These are phyloP conservation scores for Halcyon leucocephala DNA, from an alignment of 2,797 vertebrate species.

Conservation along the genomic window DNA sequence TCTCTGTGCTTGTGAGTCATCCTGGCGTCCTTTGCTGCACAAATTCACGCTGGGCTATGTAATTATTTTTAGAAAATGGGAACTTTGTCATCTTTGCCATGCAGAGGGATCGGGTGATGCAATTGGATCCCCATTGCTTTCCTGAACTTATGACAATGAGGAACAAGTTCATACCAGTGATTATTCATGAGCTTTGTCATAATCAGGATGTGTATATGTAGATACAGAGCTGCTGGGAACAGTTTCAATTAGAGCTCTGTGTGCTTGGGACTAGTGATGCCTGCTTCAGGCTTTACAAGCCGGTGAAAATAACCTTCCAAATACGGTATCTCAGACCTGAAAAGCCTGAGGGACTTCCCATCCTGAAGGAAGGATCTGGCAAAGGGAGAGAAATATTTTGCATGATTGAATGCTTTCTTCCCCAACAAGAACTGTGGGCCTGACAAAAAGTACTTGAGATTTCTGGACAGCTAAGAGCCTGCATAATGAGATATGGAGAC, in stretches of 20 bases:
- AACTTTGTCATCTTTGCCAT: conserved; percentile 70
- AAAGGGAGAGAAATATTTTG: neutral
- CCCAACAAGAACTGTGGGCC: neutral
- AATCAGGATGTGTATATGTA: conserved; percentile 71
- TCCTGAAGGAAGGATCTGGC: conserved; percentile 17
- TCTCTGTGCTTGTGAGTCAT: conserved; percentile 54
- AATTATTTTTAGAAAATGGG: conserved; percentile 71
- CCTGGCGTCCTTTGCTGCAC: conserved; percentile 29
- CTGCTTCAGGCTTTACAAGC: conserved; percentile 28
- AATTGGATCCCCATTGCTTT: conserved; percentile 66
- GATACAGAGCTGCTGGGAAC: conserved; percentile 47
- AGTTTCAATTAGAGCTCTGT: conserved; percentile 55
- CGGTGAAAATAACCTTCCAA: conserved; percentile 43
- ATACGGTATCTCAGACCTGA: neutral
- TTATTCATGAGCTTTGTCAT: conserved; percentile 72
- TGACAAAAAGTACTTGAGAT: conserved; percentile 22
- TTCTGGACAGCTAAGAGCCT: neutral
- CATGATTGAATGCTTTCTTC: neutral
- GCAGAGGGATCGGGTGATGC: conserved; percentile 36
- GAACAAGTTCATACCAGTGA: conserved; percentile 62
- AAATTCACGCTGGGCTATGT: conserved; percentile 62
- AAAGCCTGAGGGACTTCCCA: conserved; percentile 8
- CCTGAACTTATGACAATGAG: conserved; percentile 56
- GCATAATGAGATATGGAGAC: neutral
- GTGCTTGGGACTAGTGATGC: conserved; percentile 9